Conservation (phyloP, 2,888 invertebrate species). For the Agrochola litura region DNA sequence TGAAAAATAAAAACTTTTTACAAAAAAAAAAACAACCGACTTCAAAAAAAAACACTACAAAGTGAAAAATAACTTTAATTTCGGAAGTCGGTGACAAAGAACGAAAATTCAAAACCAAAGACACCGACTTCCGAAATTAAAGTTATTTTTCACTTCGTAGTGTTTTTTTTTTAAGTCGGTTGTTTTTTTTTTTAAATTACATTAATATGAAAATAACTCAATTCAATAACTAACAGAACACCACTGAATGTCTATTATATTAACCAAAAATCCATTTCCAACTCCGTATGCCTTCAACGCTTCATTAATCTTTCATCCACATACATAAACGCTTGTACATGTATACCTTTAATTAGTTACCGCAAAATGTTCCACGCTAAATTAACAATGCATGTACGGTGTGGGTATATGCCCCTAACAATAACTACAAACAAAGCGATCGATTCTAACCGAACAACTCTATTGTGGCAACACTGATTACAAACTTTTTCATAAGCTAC, state of each 20-base stretch:
- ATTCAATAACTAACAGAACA: neutral
- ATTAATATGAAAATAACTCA: slow-evolving; percentile 16
- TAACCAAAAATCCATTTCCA: slow-evolving; percentile 41
- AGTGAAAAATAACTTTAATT: no score
- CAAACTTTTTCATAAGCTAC: slow-evolving; percentile 60
- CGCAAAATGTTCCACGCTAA: slow-evolving; percentile 58
- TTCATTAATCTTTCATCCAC: slow-evolving; percentile 62
- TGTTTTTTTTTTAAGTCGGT: no score
- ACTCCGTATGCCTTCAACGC: slow-evolving; percentile 41
- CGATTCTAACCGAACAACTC: slow-evolving; percentile 52
- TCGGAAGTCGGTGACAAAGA: no score
- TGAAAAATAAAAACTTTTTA: no score
- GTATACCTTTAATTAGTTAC: slow-evolving; percentile 58
- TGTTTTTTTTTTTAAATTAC: no score
- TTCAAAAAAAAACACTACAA: no score
- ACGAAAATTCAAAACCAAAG: no score
- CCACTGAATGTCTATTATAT: slow-evolving; percentile 31
- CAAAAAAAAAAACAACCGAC: no score
- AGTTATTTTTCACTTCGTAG: no score
- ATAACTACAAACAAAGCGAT: slow-evolving; percentile 53
- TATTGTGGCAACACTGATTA: slow-evolving; percentile 56
- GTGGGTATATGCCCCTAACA: slow-evolving; percentile 37
- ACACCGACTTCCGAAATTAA: no score
- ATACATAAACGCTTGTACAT: slow-evolving; percentile 43
- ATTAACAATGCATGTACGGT: slow-evolving; percentile 55